Evolutionary conservation across 2,797 vertebrate species (phyloP).

Genomic region (Enteromius argenteus): DNA sequence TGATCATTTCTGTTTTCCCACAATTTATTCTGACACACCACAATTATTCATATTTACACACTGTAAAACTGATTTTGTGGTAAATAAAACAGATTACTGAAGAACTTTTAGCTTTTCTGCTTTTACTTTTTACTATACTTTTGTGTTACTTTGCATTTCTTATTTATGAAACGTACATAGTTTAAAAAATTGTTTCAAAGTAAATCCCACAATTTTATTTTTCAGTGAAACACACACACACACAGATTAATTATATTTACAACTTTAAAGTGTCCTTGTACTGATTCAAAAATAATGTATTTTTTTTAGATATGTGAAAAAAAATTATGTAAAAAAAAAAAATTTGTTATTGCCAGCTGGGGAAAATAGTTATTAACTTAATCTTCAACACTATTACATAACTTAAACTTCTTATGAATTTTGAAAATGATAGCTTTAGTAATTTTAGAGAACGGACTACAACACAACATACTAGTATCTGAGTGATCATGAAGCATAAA

Average conservation of each 20-base stretch:
- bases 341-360: not conserved
- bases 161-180: not conserved
- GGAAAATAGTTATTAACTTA: not conserved
- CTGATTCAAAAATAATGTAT: too few relatives aligned
- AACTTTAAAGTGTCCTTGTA: not conserved
- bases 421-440: not conserved
- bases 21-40: not conserved
- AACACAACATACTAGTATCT: not conserved
- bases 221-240: not conserved
- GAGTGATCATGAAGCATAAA: not conserved
- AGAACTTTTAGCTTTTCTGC: not conserved
- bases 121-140: not conserved
- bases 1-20: not conserved
- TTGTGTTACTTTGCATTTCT: not conserved
- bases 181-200: not conserved
- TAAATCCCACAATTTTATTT: not conserved
- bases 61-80: not conserved
- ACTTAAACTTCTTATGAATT: not conserved
- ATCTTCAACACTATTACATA: not conserved
- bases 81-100: not conserved
- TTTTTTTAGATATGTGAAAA: not conserved
- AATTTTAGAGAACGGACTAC: not conserved
- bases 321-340: accelerated
- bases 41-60: not conserved
- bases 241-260: not conserved